Conservation (phyloP, 2,888 invertebrate genomes). For the Mesorhabditis belari region DNA sequence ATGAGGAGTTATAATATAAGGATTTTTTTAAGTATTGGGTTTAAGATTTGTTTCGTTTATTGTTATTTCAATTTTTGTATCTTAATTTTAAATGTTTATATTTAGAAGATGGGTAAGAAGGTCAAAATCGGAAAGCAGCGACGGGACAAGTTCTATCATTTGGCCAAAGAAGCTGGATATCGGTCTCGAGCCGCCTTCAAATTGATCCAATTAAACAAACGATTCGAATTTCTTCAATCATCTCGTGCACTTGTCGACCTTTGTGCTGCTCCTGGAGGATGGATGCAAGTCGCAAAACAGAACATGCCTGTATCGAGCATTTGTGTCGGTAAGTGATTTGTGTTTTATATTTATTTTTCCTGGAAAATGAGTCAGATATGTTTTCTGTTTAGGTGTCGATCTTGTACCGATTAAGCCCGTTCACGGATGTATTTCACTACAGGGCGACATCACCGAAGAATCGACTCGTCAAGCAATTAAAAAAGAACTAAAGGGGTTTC, state of each 20-base stretch:
- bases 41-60: not conserved
- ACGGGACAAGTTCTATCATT: slow-evolving; percentile 93
- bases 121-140: slow-evolving; percentile 93
- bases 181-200: slow-evolving; percentile 98
- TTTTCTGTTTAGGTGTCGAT: slow-evolving; percentile 70
- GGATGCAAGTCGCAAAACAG: slow-evolving; percentile 84
- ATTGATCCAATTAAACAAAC: slow-evolving; percentile 89
- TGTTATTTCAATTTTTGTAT: not conserved
- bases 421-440: slow-evolving; percentile 78
- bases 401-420: slow-evolving; percentile 85
- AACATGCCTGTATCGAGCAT: slow-evolving; percentile 73
- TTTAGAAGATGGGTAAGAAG: slow-evolving; percentile 76
- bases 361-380: not conserved
- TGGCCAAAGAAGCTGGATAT: slow-evolving; percentile 96
- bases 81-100: not conserved
- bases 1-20: too few species aligned
- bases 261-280: slow-evolving; percentile 79
- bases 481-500: slow-evolving; percentile 45
- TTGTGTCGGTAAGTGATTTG: slow-evolving; percentile 63
- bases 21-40: not conserved
- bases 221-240: slow-evolving; percentile 90
- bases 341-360: slow-evolving; percentile 1
- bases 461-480: slow-evolving; percentile 55
- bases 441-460: slow-evolving; percentile 93
- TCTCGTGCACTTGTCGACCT: slow-evolving; percentile 92